Conservation (phyloP, 2,888 invertebrate genomes). For the Seladonia tumulorum region DNA sequence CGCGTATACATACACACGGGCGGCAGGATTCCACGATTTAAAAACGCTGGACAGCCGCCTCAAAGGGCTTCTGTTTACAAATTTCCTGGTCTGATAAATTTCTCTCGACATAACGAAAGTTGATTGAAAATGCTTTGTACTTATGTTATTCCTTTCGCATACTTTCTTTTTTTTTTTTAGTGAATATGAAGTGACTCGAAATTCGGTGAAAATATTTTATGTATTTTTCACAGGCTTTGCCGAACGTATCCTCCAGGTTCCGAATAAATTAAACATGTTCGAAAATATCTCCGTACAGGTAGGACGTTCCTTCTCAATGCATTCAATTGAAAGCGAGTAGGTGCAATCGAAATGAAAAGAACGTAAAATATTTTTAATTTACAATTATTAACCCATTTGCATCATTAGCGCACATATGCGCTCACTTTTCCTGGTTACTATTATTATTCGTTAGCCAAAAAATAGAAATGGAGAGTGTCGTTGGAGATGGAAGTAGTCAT, state of each 20-base stretch:
- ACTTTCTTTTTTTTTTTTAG: not conserved
- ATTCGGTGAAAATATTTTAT: not conserved
- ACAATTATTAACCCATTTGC: no score
- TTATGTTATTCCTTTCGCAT: not conserved
- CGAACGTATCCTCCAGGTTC: not conserved
- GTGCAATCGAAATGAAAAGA: no score
- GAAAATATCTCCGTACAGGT: not conserved
- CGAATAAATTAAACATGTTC: not conserved
- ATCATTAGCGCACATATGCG: no score
- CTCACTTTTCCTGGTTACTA: no score
- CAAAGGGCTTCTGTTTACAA: not conserved
- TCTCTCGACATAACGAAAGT: not conserved
- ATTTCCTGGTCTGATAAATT: constrained; percentile 1
- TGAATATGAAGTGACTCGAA: not conserved
- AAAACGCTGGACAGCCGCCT: not conserved
- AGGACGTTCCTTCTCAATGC: not conserved
- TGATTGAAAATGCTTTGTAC: not conserved
- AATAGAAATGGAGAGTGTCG: no score
- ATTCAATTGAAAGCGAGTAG: no score
- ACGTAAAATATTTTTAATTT: no score
- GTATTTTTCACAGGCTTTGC: not conserved
- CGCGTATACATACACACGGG: not conserved
- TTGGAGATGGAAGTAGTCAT: no score
- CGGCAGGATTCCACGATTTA: not conserved
- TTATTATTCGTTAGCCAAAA: no score